These are phyloP conservation scores for Erebia palarica DNA, from an alignment of 2,888 invertebrate species.

Conservation along the genomic window DNA sequence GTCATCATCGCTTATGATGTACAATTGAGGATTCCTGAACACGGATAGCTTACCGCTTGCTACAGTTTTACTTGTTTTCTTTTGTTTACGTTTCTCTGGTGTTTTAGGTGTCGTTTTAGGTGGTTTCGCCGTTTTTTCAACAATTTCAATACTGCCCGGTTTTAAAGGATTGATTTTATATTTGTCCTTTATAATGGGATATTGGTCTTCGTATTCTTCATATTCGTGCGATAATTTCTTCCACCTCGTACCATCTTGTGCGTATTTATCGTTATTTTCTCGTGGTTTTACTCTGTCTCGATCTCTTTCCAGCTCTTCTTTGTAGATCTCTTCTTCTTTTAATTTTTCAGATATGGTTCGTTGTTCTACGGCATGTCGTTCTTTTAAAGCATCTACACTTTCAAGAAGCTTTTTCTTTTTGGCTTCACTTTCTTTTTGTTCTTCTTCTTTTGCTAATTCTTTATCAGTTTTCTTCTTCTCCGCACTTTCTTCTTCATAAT, in stretches of 20 bases:
- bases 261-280: slow-evolving; percentile 54
- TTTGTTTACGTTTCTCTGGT: slow-evolving; percentile 37
- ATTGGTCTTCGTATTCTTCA: slow-evolving; percentile 63
- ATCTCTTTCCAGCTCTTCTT: slow-evolving; percentile 62
- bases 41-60: slow-evolving; percentile 63
- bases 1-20: slow-evolving; percentile 57
- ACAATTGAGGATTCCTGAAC: slow-evolving; percentile 66
- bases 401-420: slow-evolving; percentile 65
- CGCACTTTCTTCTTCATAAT: slow-evolving; percentile 54
- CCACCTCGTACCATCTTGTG: slow-evolving; percentile 42
- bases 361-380: slow-evolving; percentile 68
- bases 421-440: slow-evolving; percentile 61
- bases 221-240: slow-evolving; percentile 52
- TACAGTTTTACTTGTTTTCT: slow-evolving; percentile 45
- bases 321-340: slow-evolving; percentile 67
- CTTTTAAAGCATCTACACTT: slow-evolving; percentile 69
- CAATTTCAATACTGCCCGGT: slow-evolving; percentile 38
- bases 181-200: slow-evolving; percentile 53
- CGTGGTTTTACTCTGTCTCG: slow-evolving; percentile 38
- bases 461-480: slow-evolving; percentile 50
- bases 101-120: slow-evolving; percentile 24
- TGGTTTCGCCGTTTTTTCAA: slow-evolving; percentile 40
- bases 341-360: slow-evolving; percentile 62
- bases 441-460: slow-evolving; percentile 47
- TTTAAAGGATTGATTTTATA: slow-evolving; percentile 51